Percentiles rank a stretch among this genome's conserved stretches.
Evolutionary conservation across 2,888 invertebrate species (phyloP).

Genomic region (Philonicus albiceps): DNA sequence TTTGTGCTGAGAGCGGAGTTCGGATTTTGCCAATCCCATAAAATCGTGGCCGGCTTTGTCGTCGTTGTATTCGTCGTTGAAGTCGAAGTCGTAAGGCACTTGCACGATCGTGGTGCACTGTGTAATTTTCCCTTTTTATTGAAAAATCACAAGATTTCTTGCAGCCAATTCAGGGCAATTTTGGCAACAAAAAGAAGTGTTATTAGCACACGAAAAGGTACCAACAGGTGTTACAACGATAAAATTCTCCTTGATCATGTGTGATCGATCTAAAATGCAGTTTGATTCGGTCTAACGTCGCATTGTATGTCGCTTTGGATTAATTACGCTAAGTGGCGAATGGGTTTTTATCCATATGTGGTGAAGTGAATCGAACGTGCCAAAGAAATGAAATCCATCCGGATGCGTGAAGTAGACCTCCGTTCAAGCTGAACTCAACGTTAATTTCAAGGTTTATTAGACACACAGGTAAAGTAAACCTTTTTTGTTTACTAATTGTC

Average conservation of each 20-base stretch:
- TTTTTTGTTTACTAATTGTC: background rate
- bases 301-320: background rate
- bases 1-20: background rate
- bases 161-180: background rate
- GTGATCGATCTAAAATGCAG: background rate
- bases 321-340: slow-evolving; percentile 21
- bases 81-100: background rate
- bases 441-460: slow-evolving; percentile 18
- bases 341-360: background rate
- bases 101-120: slow-evolving; percentile 10
- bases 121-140: background rate
- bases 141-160: background rate
- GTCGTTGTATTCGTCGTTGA: background rate
- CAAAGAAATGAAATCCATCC: slow-evolving; percentile 1
- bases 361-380: background rate
- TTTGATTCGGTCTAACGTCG: background rate
- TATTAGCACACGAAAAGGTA: background rate
- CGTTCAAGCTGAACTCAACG: background rate
- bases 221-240: slow-evolving; percentile 13
- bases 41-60: slow-evolving; percentile 6
- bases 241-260: background rate
- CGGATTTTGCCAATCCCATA: slow-evolving; percentile 18
- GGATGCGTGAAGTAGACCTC: background rate
- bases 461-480: background rate
- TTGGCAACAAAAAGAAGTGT: background rate